Percentiles rank a stretch among this genome's conserved stretches.
These are phyloP conservation scores for Carettochelys insculpta DNA, from an alignment of 2,113 vertebrate species.

Conservation along the genomic window DNA sequence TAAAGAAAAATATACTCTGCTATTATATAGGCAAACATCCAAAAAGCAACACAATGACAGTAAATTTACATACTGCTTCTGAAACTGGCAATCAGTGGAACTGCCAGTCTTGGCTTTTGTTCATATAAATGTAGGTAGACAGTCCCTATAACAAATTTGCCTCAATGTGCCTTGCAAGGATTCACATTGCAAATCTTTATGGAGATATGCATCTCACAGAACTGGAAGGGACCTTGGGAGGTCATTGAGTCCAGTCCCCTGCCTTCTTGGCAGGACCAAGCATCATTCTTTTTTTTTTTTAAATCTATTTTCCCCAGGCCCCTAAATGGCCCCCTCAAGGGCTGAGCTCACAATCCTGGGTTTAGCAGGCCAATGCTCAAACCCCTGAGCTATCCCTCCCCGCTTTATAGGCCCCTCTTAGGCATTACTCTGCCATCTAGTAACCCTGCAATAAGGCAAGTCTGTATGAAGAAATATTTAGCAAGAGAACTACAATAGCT, in stretches of 20 bases:
- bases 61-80: slow-evolving; percentile 41
- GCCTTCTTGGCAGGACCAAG: too few species aligned
- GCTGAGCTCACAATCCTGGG: too few species aligned
- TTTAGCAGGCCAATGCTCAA: too few species aligned
- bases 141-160: slow-evolving; percentile 69
- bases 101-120: slow-evolving; percentile 67
- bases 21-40: slow-evolving; percentile 11
- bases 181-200: slow-evolving; percentile 55
- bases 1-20: slow-evolving; percentile 27
- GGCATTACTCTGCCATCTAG: slow-evolving; percentile 14
- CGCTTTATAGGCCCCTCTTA: too few species aligned
- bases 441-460: slow-evolving; percentile 24
- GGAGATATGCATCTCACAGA: too few species aligned
- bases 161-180: slow-evolving; percentile 48
- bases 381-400: too few species aligned
- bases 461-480: neutral
- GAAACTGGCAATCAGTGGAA: slow-evolving; percentile 63
- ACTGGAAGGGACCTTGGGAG: too few species aligned
- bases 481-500: slow-evolving; percentile 1
- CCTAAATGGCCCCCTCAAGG: too few species aligned
- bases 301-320: too few species aligned
- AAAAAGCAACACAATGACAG: slow-evolving; percentile 36
- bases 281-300: too few species aligned
- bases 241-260: too few species aligned
- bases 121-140: slow-evolving; percentile 65